Evolutionary conservation across 1,140 invertebrate genomes (phyloP), one percentile per base, ranked within the genome.

Genomic region (Sminthurinus signatus): DNA sequence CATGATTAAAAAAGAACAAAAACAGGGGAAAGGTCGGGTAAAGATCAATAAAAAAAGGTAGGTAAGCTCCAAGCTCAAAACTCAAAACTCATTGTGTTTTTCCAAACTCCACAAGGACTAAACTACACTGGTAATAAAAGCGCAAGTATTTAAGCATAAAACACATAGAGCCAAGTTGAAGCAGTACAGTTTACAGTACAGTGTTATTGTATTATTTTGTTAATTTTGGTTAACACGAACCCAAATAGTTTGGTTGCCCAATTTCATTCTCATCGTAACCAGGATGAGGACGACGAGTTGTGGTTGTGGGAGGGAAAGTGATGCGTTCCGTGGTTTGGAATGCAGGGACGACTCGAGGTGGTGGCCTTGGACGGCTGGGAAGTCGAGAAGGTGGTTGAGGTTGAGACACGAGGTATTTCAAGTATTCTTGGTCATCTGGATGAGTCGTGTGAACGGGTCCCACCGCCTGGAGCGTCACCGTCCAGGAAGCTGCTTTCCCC

Each of bases 401-500:
- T 1, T 52, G n/a, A 15, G 29, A 19, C 5, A 72, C 36, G 17
- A 71, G 25, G 44, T 62, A 73, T 55, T 74, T 66, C 27, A 73
- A 66, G 52, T 74, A 77, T 1, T 74, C 73, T 27, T 64, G 64
- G 46, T 76, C 76, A 15, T 73, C 73, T 1, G 67, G 74, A 19
- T 81, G 72, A 29, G 78, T 75, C 8, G 64, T 52, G 58, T 78
- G 73, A 14, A 84, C 81, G 0, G 86, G 84, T 14, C 85, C 84
- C 51, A 86, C 74, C 0, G 86, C 86, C 71, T 85, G 83, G 0
- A 94, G 78, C 0, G 81, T 83, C 0, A 91, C 79, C 1, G 83
- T 82, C 82, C 86, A 88, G 21, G 86, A 86, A 0, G 86, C 85
- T 2, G 89, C 84, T 61, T 83, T 83, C 2, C 87, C 88, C 5